phyloP scores from a whole-genome alignment of 1,140 invertebrate species.

The Drosophila cardini region DNA sequence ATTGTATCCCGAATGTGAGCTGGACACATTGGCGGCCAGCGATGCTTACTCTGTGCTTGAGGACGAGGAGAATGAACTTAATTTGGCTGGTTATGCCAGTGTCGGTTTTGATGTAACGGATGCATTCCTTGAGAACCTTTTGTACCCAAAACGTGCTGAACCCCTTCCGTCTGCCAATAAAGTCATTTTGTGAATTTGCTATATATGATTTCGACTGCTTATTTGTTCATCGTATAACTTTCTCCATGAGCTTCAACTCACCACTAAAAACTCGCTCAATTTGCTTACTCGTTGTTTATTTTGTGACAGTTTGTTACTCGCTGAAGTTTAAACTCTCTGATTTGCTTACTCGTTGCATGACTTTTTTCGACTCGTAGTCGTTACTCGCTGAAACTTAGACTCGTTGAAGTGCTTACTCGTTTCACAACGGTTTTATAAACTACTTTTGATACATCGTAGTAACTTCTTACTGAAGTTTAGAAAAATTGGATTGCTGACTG shows the following conservation, averaged over 20 bases:
- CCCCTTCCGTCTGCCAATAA: not conserved
- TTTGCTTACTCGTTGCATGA: not conserved
- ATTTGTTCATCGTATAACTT: not conserved
- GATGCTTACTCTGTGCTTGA: conserved; percentile 51
- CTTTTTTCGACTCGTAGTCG: not conserved
- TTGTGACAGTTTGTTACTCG: not conserved
- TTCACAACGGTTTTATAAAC: too few relatives aligned
- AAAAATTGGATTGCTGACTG: too few relatives aligned
- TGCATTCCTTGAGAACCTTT: conserved; percentile 42
- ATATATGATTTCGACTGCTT: not conserved
- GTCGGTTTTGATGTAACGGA: conserved; percentile 43
- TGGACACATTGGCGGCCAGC: conserved; percentile 23
- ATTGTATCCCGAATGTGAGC: conserved; percentile 46
- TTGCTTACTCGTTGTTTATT: not conserved
- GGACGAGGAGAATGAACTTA: conserved; percentile 46
- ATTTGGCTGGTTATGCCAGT: conserved; percentile 35
- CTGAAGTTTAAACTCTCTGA: not conserved
- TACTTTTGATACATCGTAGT: too few relatives aligned
- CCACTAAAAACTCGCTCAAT: not conserved
- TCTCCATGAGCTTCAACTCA: too few relatives aligned
- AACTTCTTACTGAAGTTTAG: too few relatives aligned
- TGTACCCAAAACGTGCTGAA: conserved; percentile 45
- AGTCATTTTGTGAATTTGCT: conserved; percentile 8
- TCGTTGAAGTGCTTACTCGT: not conserved
- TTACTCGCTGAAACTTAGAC: not conserved